Evolutionary conservation across 2,113 vertebrate species (phyloP).

Genomic region (Lagopus muta): DNA sequence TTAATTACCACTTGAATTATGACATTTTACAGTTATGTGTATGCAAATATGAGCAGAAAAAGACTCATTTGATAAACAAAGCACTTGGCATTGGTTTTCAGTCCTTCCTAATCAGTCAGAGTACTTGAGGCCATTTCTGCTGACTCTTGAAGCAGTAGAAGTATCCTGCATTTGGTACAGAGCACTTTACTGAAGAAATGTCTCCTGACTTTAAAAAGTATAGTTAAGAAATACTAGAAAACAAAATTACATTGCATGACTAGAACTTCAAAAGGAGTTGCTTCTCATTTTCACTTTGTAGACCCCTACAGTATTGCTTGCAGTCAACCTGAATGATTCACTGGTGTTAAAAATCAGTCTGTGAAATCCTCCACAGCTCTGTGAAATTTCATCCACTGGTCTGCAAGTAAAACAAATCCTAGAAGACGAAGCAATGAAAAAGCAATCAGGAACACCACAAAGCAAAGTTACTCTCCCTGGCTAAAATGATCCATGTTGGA

Average conservation of each 20-base stretch:
- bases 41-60: conserved; percentile 51
- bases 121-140: conserved; percentile 24
- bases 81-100: conserved; percentile 23
- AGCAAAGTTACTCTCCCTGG: neutral
- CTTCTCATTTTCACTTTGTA: neutral
- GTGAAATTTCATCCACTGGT: accelerated
- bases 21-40: conserved; percentile 41
- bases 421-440: neutral
- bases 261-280: neutral
- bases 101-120: conserved; percentile 40
- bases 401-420: neutral
- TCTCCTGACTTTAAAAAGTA: neutral
- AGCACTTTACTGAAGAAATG: neutral
- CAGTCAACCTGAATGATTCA: neutral
- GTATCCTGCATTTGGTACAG: neutral
- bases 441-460: neutral
- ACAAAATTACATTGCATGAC: neutral
- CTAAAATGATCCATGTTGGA: neutral
- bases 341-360: neutral
- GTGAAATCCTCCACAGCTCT: neutral
- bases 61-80: conserved; percentile 40
- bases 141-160: neutral
- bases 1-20: conserved; percentile 64
- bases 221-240: neutral
- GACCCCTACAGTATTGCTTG: neutral